phyloP scores from a whole-genome alignment of 92 coral and sea anemone species.

The Heliopora coerulea region DNA sequence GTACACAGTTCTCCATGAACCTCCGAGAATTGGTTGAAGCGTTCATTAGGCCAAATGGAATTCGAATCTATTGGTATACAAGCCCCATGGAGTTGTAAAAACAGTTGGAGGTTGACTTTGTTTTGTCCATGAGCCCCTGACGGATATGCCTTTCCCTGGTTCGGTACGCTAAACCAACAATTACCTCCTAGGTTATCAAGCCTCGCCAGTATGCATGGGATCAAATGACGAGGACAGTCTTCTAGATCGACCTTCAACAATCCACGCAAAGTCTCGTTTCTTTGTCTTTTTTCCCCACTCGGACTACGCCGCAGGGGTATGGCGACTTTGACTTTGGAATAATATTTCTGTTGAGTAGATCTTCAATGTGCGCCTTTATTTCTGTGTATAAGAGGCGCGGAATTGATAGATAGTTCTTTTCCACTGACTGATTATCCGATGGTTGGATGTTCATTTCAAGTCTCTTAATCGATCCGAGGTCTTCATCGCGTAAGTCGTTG shows the following conservation, averaged over 20 bases:
- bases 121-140: conserved; percentile 34
- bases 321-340: conserved; percentile 14
- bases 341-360: background rate
- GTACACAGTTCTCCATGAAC: conserved; percentile 47
- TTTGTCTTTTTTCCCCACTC: conserved; percentile 20
- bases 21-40: conserved; percentile 46
- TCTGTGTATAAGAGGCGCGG: conserved; percentile 18
- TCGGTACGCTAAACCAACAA: conserved; percentile 17
- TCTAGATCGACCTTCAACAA: conserved; percentile 2
- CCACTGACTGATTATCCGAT: too few relatives aligned
- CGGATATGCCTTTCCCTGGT: conserved; percentile 47
- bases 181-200: conserved; percentile 24
- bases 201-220: conserved; percentile 25
- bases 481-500: too few relatives aligned
- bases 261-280: conserved; percentile 11
- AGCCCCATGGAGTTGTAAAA: conserved; percentile 50
- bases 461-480: too few relatives aligned
- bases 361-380: conserved; percentile 14
- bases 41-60: conserved; percentile 46
- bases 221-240: conserved; percentile 28
- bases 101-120: conserved; percentile 46
- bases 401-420: background rate
- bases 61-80: conserved; percentile 49
- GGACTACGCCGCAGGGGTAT: conserved; percentile 24
- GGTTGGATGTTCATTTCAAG: background rate